Evolutionary conservation across 2,888 invertebrate genomes (phyloP).

Genomic region (Lithosia quadra): DNA sequence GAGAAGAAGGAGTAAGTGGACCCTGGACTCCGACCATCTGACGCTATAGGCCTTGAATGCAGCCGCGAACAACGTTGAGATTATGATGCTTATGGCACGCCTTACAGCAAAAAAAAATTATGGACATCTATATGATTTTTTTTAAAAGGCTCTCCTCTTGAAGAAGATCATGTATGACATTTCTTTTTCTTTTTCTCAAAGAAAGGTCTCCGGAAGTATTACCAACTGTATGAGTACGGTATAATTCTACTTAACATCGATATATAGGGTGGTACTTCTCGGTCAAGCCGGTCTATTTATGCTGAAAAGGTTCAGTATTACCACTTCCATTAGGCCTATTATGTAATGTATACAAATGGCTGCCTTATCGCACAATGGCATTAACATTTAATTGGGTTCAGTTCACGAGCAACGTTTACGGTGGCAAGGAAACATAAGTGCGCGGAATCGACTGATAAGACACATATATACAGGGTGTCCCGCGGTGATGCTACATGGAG

Average conservation of each 20-base stretch:
- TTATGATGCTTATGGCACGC: too few relatives aligned
- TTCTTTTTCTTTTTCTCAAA: too few relatives aligned
- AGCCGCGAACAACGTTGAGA: too few relatives aligned
- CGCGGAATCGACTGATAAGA: background rate
- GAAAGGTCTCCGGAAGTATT: background rate
- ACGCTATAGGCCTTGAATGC: too few relatives aligned
- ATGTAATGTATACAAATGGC: background rate
- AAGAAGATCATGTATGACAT: too few relatives aligned
- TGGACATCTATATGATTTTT: too few relatives aligned
- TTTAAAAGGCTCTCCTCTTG: too few relatives aligned
- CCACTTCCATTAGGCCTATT: background rate
- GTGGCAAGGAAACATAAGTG: background rate
- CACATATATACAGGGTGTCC: background rate
- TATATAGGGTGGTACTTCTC: background rate
- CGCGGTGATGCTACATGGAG: too few relatives aligned
- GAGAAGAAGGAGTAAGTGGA: too few relatives aligned
- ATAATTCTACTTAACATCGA: background rate
- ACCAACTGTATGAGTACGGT: background rate
- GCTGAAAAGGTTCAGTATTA: background rate
- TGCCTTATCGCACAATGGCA: slow-evolving; percentile 23
- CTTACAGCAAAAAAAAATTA: too few relatives aligned
- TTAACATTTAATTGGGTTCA: background rate
- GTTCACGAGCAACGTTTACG: background rate
- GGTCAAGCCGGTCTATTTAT: background rate
- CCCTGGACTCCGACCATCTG: too few relatives aligned